Evolutionary conservation across 2,797 vertebrate genomes (phyloP).

Genomic region (Poeciliopsis gracilis): DNA sequence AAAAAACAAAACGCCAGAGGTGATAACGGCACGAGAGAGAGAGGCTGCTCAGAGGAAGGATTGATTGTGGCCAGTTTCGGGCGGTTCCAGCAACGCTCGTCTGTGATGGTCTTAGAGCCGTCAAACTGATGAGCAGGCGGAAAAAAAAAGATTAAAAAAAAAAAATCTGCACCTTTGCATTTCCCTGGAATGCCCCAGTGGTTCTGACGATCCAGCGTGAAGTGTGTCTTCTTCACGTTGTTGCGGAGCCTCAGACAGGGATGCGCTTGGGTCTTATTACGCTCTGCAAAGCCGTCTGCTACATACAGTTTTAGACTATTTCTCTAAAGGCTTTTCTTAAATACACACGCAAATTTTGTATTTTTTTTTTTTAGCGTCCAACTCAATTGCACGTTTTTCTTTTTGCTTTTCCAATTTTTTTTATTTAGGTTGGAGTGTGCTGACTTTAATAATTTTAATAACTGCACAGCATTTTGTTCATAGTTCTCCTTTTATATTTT

Average conservation of each 20-base stretch:
- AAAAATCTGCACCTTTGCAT: conserved; percentile 75
- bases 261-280: conserved; percentile 19
- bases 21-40: conserved; percentile 35
- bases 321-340: too few relatives aligned
- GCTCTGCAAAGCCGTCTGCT: background rate
- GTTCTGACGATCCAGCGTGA: conserved; percentile 51
- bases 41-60: conserved; percentile 59
- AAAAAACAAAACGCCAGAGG: background rate
- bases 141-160: conserved; percentile 24
- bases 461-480: background rate
- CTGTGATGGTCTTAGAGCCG: conserved; percentile 67
- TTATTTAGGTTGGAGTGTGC: background rate
- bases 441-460: background rate
- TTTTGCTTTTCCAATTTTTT: too few relatives aligned
- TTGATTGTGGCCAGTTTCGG: conserved; percentile 74
- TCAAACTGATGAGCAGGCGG: conserved; percentile 76
- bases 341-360: background rate
- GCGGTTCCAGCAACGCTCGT: conserved; percentile 53
- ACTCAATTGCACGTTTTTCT: background rate
- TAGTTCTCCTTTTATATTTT: background rate
- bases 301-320: background rate
- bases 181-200: conserved; percentile 68
- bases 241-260: conserved; percentile 40
- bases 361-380: background rate
- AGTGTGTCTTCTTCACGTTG: conserved; percentile 48